Percentiles rank a stretch among this genome's conserved stretches.
phyloP scores from a whole-genome alignment of 1,140 invertebrate species.

The Drosophila ogumai region DNA sequence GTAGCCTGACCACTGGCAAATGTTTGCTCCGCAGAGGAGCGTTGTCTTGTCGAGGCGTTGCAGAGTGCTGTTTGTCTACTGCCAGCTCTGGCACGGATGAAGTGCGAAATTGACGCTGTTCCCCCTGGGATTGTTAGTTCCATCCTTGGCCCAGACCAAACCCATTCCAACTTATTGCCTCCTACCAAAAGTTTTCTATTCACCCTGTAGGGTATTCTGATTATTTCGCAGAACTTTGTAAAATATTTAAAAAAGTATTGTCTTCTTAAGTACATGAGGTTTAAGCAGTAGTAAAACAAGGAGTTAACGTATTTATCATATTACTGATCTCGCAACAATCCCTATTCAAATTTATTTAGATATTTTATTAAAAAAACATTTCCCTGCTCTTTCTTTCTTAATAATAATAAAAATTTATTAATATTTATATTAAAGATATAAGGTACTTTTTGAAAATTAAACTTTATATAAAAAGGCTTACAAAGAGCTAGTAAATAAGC shows the following conservation, averaged over 20 bases:
- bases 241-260: conserved; percentile 1
- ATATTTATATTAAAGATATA: too few species aligned
- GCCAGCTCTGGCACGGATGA: conserved; percentile 50
- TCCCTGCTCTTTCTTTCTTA: not conserved
- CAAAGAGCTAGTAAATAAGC: not conserved
- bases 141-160: not conserved
- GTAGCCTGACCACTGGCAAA: conserved; percentile 51
- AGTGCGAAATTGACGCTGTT: conserved; percentile 69
- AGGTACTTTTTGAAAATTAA: not conserved
- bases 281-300: not conserved
- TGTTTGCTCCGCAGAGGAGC: conserved; percentile 57
- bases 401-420: too few species aligned
- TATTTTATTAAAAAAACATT: not conserved
- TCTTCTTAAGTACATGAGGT: not conserved
- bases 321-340: too few species aligned
- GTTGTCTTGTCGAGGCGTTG: conserved; percentile 52
- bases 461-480: not conserved
- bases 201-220: not conserved
- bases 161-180: not conserved
- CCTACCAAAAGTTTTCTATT: conserved; percentile 19
- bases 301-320: not conserved
- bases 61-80: conserved; percentile 42
- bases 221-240: conserved; percentile 12
- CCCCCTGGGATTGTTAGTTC: conserved; percentile 7
- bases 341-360: too few species aligned